Conservation (phyloP, 2,113 vertebrate species). For the Callithrix jacchus region DNA sequence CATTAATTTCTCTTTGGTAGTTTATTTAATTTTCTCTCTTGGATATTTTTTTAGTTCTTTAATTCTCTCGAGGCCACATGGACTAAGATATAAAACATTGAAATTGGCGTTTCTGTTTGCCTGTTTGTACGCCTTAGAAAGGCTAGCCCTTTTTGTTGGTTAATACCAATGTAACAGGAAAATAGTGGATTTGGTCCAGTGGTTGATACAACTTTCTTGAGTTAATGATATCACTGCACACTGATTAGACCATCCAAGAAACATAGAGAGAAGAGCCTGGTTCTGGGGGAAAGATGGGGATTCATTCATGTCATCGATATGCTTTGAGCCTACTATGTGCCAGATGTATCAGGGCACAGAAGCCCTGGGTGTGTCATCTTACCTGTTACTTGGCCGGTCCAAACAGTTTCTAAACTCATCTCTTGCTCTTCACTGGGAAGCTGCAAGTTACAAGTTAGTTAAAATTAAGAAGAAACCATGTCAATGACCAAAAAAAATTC, state of each 20-base stretch:
- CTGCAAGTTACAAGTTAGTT: background rate
- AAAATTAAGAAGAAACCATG: background rate
- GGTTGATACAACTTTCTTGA: background rate
- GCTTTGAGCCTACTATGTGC: background rate
- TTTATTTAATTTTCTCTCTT: slow-evolving; percentile 52
- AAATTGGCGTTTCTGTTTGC: background rate
- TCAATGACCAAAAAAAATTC: background rate
- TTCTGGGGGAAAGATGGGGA: background rate
- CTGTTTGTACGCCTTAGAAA: slow-evolving; percentile 16
- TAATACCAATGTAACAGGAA: background rate
- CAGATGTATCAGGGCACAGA: background rate
- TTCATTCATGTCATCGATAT: background rate
- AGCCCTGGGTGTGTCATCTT: background rate
- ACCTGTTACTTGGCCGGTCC: background rate
- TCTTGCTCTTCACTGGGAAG: slow-evolving; percentile 1
- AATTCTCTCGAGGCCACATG: slow-evolving; percentile 28
- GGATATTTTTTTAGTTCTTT: background rate
- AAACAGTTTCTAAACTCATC: background rate
- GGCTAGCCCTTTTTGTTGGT: background rate
- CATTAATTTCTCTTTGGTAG: background rate
- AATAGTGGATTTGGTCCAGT: background rate
- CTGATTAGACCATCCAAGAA: background rate
- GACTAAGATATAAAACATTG: background rate
- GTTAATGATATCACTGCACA: background rate
- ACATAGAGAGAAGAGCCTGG: background rate